Base-by-base conservation (phyloP, 2,797 vertebrate genomes). In the Acropternis orthonyx region DNA sequence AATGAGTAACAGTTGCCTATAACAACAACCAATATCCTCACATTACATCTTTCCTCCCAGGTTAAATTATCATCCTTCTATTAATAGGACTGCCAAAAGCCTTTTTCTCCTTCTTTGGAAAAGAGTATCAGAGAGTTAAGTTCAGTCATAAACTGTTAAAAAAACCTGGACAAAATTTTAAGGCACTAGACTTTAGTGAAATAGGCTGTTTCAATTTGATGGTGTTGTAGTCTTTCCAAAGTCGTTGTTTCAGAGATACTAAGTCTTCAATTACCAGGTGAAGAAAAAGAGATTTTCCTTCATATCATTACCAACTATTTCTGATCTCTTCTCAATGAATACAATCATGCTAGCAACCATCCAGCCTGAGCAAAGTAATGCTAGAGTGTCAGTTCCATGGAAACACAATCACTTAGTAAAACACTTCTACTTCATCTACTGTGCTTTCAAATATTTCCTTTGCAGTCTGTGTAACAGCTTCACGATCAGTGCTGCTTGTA, bases 1-100 rank as follows among this genome's bases (percentile, higher is more conserved):
- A 78, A 43, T 75, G 79, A 68, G 0, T 67, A 89, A 68, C 62
- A 73, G 82, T 86, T 92, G 85, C 89, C 83, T 84, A n/a, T 92
- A 96, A 95, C 88, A 91, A 86, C 89, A 88, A 68, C 65, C 9
- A 39, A 73, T 93, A 92, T 43, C 48, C 27, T 93, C 55, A 88
- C 2, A 1, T 81, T 91, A 66, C 62, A 41, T 89, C 62, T 93
- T 89, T 88, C 51, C 55, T 85, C 73, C 14, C 39, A 88, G 73
- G 76, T 91, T 75, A 81, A 92, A 92, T 89, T 85, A 83, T 75
- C 85, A 91, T 92, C 41, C 73, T 92, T 59, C 76, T 95, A 78
- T 85, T 93, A 88, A 93, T 71, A 93, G 79, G 59, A 68, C 19
- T 14, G 27, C 72, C 79, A 68, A 68, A 79, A 89, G 55, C 26